Percentiles rank a stretch among this genome's conserved stretches.
Evolutionary conservation across 2,113 vertebrate genomes (phyloP).

Genomic region (Ploceus nigricollis): DNA sequence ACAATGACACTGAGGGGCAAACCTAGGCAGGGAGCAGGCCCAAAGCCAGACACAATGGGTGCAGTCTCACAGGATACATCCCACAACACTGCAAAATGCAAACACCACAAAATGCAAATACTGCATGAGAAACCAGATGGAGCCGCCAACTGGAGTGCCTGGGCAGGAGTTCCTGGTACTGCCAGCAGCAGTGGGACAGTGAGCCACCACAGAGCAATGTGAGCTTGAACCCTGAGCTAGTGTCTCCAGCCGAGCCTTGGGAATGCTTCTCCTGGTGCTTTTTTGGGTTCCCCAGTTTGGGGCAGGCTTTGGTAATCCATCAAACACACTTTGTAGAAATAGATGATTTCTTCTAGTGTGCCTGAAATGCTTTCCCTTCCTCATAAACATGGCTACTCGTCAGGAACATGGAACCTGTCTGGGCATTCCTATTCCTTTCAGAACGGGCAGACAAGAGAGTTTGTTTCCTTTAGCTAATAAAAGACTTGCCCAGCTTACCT

Average conservation of each 20-base stretch:
- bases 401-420: neutral
- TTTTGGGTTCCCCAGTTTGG: neutral
- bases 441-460: neutral
- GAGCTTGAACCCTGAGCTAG: neutral
- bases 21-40: neutral
- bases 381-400: neutral
- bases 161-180: neutral
- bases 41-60: neutral
- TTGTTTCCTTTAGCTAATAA: neutral
- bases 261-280: neutral
- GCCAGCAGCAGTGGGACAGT: neutral
- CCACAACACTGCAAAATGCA: neutral
- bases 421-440: neutral
- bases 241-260: neutral
- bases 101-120: neutral
- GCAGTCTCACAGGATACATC: neutral
- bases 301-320: neutral
- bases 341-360: neutral
- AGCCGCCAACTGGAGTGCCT: neutral
- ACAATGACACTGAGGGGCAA: neutral
- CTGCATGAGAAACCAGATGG: neutral
- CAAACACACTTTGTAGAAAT: neutral
- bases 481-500: neutral
- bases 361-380: neutral
- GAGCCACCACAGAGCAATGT: accelerated